Evolutionary conservation across 2,888 invertebrate species (phyloP), one percentile per base, ranked within the genome.

Genomic region (Corbicula japonica): DNA sequence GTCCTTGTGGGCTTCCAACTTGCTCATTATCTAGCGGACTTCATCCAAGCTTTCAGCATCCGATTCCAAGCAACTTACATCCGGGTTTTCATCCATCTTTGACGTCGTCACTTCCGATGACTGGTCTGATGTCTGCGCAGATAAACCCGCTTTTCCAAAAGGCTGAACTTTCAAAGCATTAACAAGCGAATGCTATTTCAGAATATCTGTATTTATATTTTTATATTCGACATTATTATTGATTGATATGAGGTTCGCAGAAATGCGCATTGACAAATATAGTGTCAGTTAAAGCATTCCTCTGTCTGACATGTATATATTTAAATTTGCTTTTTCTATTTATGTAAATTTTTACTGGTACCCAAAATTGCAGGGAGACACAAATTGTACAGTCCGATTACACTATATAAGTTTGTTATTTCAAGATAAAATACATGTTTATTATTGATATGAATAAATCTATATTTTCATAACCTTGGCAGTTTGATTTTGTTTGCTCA

Each of bases 1-100:
- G 76, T 21, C 82, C 86, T 12, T 83, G 83, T 70, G 83, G 83
- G 30, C 60, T 83, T 4, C 83, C 80, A 30, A 65, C 83, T 0
- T 83, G 83, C 35, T 76, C 80, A 0, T 38, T 83, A 28, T 56
- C 66, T 8, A 78, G 56, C 61, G 77, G 77, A 56, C 23, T 80
- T 18, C 83, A 83, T 38, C 83, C 83, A 10, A 68, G 76, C 50
- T 80, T 83, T 58, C 83, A 73, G 15, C 21, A 74, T 6, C 62
- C 74, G 35, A 34, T 80, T n/a, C 61, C 66, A 15, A 76, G 76
- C 48, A 70, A 71, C 35, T 41, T 83, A 58, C 83, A 83, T 58
- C 83, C 79, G 41, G 79, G 76, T 46, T 58, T 83, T 48, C 79
- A 74, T 38, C 71, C 79, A 32, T 63, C 74, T 8, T 58, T 79